Base-by-base conservation (phyloP, 2,797 vertebrate species). In the Champsocephalus gunnari region DNA sequence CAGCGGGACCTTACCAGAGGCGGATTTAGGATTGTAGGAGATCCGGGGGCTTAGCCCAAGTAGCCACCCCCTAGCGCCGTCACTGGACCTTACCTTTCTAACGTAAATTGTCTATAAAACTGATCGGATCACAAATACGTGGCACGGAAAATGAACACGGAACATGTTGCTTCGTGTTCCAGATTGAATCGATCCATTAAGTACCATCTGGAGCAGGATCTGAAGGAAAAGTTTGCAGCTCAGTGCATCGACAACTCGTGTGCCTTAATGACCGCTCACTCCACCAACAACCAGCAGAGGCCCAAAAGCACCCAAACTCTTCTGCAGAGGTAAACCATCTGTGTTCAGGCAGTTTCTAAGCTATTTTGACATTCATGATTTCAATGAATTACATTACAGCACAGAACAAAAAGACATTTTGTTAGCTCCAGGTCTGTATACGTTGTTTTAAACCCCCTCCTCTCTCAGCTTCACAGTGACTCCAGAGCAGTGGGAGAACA, bases 151-250 rank as follows among this genome's bases (percentile, higher is more conserved):
- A 71, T 16, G 3, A 19, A 44, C 1, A 48, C 9, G 7, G 55
- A 49, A 59, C 24, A 17, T 65, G 53, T 17, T 38, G 47, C 38
- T 75, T n/a, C 81, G 32, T 79, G n/a, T 70, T 79, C 51, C 86
- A 99, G 98, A 87, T 86, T 95, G 79, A 96, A 96, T 86, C 95
- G 96, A 60, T 94, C 96, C 0, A 92, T 94, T 69, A 98, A 96
- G 84, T 97, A 97, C 80, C 88, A 82, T 9, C 88, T 99, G 32
- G 97, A 98, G 76, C 94, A 95, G 82, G 97, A 99, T 73, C 87
- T 98, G 87, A 94, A 90, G 85, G 96, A 97, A 86, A 99, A 99
- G 80, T 96, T 86, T 69, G 80, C 90, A 28, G 97, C 97, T 28
- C 87, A 96, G 75, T 89, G 77, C 17, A 96, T 98, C 0, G 97